Evolutionary conservation across 2,888 invertebrate species (phyloP).

Genomic region (Ganaspis brasiliensis): DNA sequence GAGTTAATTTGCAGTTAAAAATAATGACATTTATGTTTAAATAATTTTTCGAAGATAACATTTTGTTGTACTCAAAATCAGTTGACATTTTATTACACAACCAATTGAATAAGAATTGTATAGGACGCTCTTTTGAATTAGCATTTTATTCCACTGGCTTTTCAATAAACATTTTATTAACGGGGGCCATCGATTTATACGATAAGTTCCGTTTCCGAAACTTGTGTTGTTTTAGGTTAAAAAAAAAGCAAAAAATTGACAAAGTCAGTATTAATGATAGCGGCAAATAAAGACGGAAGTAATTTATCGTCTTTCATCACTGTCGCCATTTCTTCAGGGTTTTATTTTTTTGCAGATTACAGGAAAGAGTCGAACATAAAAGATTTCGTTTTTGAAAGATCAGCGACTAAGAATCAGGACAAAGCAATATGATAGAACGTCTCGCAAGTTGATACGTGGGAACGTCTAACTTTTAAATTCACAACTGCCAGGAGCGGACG

Average conservation of each 20-base stretch:
- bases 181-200: too few species aligned
- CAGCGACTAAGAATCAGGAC: background rate
- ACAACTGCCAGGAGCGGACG: background rate
- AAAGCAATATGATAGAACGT: background rate
- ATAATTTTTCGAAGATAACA: too few species aligned
- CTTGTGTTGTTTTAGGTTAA: background rate
- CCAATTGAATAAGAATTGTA: too few species aligned
- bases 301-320: background rate
- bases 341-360: background rate
- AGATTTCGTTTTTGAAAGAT: background rate
- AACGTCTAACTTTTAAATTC: background rate
- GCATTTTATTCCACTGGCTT: too few species aligned
- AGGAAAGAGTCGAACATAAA: background rate
- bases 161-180: too few species aligned
- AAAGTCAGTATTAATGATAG: background rate
- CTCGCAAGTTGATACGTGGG: background rate
- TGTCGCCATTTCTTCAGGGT: background rate
- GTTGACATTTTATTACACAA: too few species aligned
- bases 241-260: background rate
- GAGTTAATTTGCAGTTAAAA: too few species aligned
- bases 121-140: too few species aligned
- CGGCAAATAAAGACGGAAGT: background rate
- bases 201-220: too few species aligned
- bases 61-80: too few species aligned
- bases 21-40: too few species aligned